Percentiles rank a stretch among this genome's conserved stretches.
These are phyloP conservation scores for Lycocorax pyrrhopterus DNA, from an alignment of 2,113 vertebrate genomes.

Conservation along the genomic window DNA sequence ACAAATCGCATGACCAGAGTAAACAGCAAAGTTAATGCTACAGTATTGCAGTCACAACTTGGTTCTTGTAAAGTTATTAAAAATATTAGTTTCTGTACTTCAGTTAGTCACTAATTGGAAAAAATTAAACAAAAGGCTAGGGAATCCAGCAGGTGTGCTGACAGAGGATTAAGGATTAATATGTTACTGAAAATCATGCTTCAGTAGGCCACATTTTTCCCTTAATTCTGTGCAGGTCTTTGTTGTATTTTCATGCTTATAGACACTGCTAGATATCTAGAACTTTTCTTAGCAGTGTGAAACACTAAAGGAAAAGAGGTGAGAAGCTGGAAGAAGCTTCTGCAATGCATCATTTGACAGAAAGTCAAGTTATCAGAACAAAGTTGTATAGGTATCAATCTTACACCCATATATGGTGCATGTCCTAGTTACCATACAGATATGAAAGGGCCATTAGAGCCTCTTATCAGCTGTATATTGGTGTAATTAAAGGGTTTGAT, in stretches of 20 bases:
- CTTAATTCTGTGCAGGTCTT: background rate
- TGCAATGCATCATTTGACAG: conserved; percentile 90
- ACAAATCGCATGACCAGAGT: background rate
- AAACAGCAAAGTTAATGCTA: background rate
- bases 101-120: background rate
- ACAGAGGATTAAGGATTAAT: background rate
- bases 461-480: conserved; percentile 87
- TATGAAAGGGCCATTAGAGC: conserved; percentile 91
- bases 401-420: conserved; percentile 75
- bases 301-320: conserved; percentile 45
- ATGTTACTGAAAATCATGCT: background rate
- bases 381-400: conserved; percentile 83
- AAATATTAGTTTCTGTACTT: background rate
- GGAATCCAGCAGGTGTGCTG: background rate
- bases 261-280: background rate
- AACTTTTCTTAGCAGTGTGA: background rate
- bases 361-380: conserved; percentile 87
- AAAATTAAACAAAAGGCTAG: background rate
- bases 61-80: background rate
- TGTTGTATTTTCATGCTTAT: background rate
- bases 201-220: background rate
- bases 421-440: conserved; percentile 79
- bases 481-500: conserved; percentile 90
- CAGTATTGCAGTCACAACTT: background rate
- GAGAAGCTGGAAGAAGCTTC: conserved; percentile 65